A percentile compares a stretch with the other conserved stretches of the same genome.
Conservation (phyloP, 2,797 vertebrate genomes). For the Champsocephalus gunnari region DNA sequence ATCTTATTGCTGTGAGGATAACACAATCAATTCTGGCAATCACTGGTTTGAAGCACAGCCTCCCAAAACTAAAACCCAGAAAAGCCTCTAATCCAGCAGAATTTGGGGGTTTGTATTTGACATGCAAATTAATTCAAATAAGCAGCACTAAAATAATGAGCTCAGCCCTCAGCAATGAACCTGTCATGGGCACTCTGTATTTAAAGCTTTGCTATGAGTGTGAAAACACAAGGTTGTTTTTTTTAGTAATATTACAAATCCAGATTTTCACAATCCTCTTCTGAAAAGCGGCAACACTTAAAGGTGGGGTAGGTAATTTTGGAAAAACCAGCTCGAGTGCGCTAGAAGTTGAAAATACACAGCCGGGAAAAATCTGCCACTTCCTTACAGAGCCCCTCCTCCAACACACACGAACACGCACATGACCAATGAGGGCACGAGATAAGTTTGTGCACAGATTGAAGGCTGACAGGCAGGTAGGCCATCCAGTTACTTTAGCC, state of each 20-base stretch:
- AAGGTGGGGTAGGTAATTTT: no score
- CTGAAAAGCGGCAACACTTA: not conserved
- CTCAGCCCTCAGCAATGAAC: slow-evolving; percentile 4
- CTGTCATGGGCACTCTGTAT: not conserved
- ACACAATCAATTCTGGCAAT: slow-evolving; percentile 46
- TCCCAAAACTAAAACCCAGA: slow-evolving; percentile 31
- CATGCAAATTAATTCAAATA: slow-evolving; percentile 55
- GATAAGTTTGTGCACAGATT: no score
- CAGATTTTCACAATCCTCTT: not conserved
- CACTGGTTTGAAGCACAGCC: slow-evolving; percentile 54
- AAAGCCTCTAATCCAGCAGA: slow-evolving; percentile 54
- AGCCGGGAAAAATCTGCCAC: no score
- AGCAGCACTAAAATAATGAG: slow-evolving; percentile 38
- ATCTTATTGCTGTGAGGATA: slow-evolving; percentile 28
- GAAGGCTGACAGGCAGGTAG: no score
- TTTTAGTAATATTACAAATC: not conserved
- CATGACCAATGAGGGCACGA: no score
- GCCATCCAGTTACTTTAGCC: no score
- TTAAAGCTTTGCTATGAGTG: slow-evolving; percentile 10
- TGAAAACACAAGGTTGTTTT: not conserved
- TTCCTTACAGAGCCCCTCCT: no score
- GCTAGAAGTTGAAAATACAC: no score
- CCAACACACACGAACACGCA: no score
- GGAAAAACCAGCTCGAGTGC: no score
- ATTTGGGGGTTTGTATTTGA: slow-evolving; percentile 40